phyloP scores from a whole-genome alignment of 2,113 vertebrate genomes.

The Alouatta palliata region DNA sequence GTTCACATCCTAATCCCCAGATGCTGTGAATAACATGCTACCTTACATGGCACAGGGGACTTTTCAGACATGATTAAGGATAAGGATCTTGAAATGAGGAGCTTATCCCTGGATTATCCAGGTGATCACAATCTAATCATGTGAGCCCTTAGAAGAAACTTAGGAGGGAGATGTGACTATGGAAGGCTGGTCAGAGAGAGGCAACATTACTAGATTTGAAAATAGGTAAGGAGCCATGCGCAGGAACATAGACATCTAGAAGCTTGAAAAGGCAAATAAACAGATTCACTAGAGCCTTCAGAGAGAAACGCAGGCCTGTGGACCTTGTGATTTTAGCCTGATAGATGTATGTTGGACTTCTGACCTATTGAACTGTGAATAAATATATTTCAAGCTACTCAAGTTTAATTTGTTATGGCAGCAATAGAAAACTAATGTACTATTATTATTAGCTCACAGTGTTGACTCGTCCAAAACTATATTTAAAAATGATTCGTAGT shows the following conservation, averaged over 20 bases:
- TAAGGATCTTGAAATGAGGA: not conserved
- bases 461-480: not conserved
- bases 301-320: not conserved
- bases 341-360: not conserved
- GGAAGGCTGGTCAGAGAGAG: not conserved
- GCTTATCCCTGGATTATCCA: not conserved
- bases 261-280: not conserved
- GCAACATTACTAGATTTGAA: not conserved
- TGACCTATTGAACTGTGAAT: not conserved
- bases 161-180: not conserved
- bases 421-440: not conserved
- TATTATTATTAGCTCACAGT: not conserved
- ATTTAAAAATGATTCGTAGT: not conserved
- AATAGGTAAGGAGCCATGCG: not conserved
- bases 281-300: not conserved
- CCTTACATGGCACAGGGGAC: not conserved
- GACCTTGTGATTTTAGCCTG: not conserved
- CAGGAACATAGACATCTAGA: not conserved
- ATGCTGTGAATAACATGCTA: not conserved
- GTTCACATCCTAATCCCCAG: not conserved
- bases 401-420: not conserved
- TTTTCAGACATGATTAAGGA: not conserved
- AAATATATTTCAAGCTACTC: not conserved
- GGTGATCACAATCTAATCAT: not conserved
- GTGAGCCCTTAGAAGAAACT: not conserved